phyloP scores from a whole-genome alignment of 2,888 invertebrate species.

The Chydorus sphaericus region DNA sequence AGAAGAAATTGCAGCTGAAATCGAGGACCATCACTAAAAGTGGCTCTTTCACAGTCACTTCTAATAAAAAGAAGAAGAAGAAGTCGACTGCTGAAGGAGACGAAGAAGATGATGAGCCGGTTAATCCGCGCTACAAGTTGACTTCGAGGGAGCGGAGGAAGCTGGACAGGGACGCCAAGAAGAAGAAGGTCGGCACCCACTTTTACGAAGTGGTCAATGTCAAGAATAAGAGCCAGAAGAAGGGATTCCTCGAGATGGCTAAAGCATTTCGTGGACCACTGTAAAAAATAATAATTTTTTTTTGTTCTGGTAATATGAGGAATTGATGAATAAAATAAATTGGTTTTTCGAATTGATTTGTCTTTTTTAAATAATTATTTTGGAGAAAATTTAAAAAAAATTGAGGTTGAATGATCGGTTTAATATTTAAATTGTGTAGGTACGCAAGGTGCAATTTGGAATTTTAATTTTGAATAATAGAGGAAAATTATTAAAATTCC shows the following conservation, averaged over 20 bases:
- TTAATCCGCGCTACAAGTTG: constrained; percentile 25
- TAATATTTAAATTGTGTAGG: no score
- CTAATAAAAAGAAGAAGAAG: constrained; percentile 38
- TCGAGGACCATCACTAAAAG: constrained; percentile 32
- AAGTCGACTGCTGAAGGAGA: constrained; percentile 34
- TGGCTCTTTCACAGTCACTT: constrained; percentile 47
- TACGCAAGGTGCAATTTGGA: no score
- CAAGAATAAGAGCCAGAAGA: constrained; percentile 49
- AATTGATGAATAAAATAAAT: no score
- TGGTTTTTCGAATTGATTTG: neutral
- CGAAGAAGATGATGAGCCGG: constrained; percentile 35
- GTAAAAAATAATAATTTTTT: constrained; percentile 9
- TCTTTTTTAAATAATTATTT: neutral
- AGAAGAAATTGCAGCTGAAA: constrained; percentile 28
- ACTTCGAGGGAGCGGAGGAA: constrained; percentile 65
- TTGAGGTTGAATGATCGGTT: no score
- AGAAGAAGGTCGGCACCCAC: constrained; percentile 72
- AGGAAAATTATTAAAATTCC: no score
- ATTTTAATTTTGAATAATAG: no score
- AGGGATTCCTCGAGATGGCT: constrained; percentile 15
- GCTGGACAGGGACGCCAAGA: constrained; percentile 52
- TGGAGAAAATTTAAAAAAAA: no score
- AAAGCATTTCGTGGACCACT: constrained; percentile 15
- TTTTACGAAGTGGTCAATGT: constrained; percentile 81
- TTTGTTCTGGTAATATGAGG: no score